Evolutionary conservation across 1,140 invertebrate species (phyloP).

Genomic region (Thaumatotibia leucotreta): DNA sequence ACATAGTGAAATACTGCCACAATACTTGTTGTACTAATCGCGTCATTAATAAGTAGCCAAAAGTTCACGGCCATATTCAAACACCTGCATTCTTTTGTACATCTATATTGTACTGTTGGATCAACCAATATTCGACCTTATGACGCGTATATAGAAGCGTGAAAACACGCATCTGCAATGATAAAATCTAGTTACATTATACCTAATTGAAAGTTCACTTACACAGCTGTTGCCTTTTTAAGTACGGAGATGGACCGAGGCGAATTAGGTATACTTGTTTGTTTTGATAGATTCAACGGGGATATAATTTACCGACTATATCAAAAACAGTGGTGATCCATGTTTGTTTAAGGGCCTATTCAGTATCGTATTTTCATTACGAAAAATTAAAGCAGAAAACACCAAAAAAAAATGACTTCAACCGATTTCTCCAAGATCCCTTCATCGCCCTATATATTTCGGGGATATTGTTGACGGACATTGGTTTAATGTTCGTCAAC

Average conservation of each 20-base stretch:
- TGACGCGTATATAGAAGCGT: background rate
- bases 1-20: background rate
- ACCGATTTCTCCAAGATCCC: no score
- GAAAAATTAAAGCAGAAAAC: no score
- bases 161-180: background rate
- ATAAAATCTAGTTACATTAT: slow-evolving; percentile 7
- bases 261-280: background rate
- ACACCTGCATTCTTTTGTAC: background rate
- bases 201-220: background rate
- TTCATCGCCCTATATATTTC: no score
- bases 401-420: no score
- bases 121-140: background rate
- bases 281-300: background rate
- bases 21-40: background rate
- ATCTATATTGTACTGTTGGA: background rate
- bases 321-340: no score
- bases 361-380: no score
- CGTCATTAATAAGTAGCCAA: background rate
- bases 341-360: no score
- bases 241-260: background rate
- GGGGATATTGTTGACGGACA: no score
- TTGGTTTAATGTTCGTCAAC: no score
- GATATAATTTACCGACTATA: background rate
- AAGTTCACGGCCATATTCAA: background rate
- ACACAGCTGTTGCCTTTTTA: background rate